Base-by-base conservation (phyloP, 2,797 vertebrate species). In the Crenuchus spilurus region DNA sequence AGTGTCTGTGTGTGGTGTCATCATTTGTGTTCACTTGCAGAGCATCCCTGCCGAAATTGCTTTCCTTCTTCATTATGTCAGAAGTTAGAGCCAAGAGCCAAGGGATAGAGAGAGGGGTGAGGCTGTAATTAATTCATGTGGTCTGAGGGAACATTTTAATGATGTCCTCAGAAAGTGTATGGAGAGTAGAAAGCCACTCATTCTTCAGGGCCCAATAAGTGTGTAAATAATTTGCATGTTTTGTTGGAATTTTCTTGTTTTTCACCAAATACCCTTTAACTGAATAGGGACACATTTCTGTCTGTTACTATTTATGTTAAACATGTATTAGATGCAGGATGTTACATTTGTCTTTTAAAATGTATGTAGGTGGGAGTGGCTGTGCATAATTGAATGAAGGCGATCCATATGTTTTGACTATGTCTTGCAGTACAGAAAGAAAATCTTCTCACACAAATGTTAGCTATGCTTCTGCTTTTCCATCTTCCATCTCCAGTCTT, bases 81-180 rank as follows among this genome's bases (percentile, higher is more conserved):
- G 18, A 44, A 54, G 42, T 48, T 28, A 74, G 30, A 37, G 63
- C 33, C 39, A 60, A 51, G 54, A 60, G 42, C 72, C 54, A 20
- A 22, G 62, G 72, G 70, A 62, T 57, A 72, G 66, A 79, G 52
- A 48, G 39, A 60, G 44, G 26, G 30, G 24, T 66, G 83, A 77
- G 75, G 24, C 73, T 74, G 70, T 63, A 85, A 87, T 86, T 83
- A 78, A 86, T 83, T 77, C 69, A 80, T 73, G 52, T 65, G 74
- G 69, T 46, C n/a, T 79, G 57, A 67, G 66, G 67, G 80, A 75
- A 72, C 48, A 62, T 73, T 84, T 82, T 69, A 72, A 75, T 78
- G 67, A 75, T 78, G 46, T 77, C 68, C 74, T 60, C 71, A 75
- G 73, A 79, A 86, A 83, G 76, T 68, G 83, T 80, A 71, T 71